phyloP scores from a whole-genome alignment of 2,113 vertebrate species.

The Catagonus wagneri region DNA sequence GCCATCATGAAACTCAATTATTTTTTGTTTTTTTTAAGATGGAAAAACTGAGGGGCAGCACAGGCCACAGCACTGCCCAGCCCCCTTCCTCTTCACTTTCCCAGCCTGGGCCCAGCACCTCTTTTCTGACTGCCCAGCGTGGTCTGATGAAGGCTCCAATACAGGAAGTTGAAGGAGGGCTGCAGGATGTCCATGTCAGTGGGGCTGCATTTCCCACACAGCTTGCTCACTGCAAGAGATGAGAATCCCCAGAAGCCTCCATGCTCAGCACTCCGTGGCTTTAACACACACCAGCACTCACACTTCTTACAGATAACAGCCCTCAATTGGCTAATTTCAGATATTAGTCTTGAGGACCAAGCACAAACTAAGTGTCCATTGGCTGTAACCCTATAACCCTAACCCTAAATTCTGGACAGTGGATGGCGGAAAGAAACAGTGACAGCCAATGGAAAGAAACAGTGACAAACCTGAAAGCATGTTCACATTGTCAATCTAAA shows the following conservation, averaged over 20 bases:
- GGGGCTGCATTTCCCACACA: slow-evolving; percentile 90
- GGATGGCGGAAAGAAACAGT: too few species aligned
- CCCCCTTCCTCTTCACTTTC: neutral
- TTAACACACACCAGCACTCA: neutral
- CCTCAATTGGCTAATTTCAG: neutral
- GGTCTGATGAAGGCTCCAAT: slow-evolving; percentile 92
- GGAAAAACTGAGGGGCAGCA: neutral
- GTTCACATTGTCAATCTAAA: neutral
- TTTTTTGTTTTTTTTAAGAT: neutral
- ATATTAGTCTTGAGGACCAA: neutral
- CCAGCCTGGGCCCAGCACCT: slow-evolving; percentile 87
- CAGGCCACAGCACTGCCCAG: neutral
- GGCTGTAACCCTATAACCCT: too few species aligned
- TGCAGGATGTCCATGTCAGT: slow-evolving; percentile 88
- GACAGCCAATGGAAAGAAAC: neutral
- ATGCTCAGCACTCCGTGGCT: accelerated
- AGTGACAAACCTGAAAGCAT: neutral
- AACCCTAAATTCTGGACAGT: too few species aligned
- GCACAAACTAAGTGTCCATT: too few species aligned
- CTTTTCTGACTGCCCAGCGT: slow-evolving; percentile 90
- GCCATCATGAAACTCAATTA: too few species aligned
- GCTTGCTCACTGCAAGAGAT: slow-evolving; percentile 91
- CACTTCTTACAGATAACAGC: neutral
- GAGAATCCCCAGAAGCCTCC: neutral
- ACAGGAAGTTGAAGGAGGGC: slow-evolving; percentile 94